Base-by-base conservation (phyloP, 2,797 vertebrate genomes). In the Poeciliopsis presidionis region DNA sequence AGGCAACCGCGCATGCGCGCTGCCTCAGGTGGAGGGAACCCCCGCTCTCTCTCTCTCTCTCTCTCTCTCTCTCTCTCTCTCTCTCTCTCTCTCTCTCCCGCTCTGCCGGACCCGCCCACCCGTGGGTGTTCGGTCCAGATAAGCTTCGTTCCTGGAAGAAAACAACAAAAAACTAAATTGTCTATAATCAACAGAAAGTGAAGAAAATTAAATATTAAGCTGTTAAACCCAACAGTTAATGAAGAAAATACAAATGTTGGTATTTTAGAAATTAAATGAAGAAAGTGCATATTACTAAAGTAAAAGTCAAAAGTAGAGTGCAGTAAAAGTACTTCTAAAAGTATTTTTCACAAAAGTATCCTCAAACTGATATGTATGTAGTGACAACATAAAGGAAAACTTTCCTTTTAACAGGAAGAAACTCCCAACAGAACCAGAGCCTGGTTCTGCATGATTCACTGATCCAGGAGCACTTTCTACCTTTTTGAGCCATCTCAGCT, bases 21-120 rank as follows among this genome's bases (percentile, higher is more conserved):
- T 69, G 65, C 6, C 65, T 69, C 65, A 43, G 39, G 65, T 7
- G 65, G 9, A 69, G 65, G 39, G 65, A 69, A 69, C 22, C 65
- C 65, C 65, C 36, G 63, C 63, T 20, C 33, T 22, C 49, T 63
- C 59, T 5, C 46, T 20, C 47, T 22, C 20, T 63, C 59, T 4
- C 63, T 20, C 33, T 22, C 49, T 63, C 59, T 4, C 63, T 20
- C 33, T 22, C 49, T 63, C 59, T 4, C 46, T 20, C 18, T 20
- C 20, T 47, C 18, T 20, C 47, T 8, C 61, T 22, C 49, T 63
- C 61, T 5, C 47, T 51, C 47, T 20, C 49, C 5, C 9, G 22
- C 12, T n/a, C 65, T 43, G 7, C 0, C 22, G 22, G 41, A n/a
- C 65, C 22, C 65, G 65, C 39, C 65, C 65, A 69, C 39, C 65